phyloP scores from a whole-genome alignment of 1,140 invertebrate genomes.

The Parasteatoda tepidariorum region DNA sequence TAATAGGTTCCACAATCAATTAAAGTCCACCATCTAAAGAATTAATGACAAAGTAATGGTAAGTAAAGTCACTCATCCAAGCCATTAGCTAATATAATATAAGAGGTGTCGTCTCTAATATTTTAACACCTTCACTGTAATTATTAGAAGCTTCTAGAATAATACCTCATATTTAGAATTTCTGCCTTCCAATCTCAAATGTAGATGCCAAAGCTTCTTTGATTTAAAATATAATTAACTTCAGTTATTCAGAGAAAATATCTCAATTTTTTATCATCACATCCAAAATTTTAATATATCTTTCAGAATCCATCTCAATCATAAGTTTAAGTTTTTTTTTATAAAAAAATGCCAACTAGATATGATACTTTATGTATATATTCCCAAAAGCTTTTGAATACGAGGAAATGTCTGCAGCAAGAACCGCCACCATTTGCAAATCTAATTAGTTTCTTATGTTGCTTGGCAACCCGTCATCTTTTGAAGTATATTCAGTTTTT shows the following conservation, averaged over 20 bases:
- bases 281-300: conserved; percentile 14
- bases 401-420: background rate
- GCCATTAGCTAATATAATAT: background rate
- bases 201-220: background rate
- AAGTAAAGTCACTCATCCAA: too few relatives aligned
- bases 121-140: background rate
- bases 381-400: background rate
- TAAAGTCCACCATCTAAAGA: too few relatives aligned
- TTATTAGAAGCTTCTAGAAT: background rate
- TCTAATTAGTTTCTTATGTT: conserved; percentile 50
- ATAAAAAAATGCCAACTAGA: conserved; percentile 2
- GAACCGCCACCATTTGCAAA: conserved; percentile 50
- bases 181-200: background rate
- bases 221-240: background rate
- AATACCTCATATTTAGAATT: background rate
- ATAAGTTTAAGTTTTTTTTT: background rate
- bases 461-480: conserved; percentile 20
- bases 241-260: background rate
- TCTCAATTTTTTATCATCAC: background rate
- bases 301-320: background rate
- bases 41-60: too few relatives aligned
- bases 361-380: conserved; percentile 32
- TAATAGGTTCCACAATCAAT: too few relatives aligned
- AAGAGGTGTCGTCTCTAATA: background rate
- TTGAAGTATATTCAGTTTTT: background rate